Conservation (phyloP, 1,140 invertebrate species). For the Drosophila jambulina region DNA sequence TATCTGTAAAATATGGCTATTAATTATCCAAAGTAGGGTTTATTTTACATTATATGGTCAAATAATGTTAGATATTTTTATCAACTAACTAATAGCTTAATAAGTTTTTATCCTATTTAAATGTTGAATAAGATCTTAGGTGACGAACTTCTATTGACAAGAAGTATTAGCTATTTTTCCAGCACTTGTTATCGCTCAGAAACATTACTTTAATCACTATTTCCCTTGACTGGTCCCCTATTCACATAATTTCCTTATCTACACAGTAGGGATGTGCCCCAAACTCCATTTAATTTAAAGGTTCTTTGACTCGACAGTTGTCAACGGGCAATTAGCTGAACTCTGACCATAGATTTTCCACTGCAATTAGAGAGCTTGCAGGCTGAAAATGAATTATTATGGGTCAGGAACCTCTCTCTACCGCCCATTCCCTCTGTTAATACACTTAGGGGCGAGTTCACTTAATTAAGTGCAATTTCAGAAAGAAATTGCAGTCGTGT, state of each 20-base stretch:
- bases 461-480: slow-evolving; percentile 74
- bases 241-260: slow-evolving; percentile 40
- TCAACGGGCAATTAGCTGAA: slow-evolving; percentile 71
- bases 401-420: slow-evolving; percentile 11
- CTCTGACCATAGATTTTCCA: slow-evolving; percentile 54
- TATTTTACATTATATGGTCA: too few relatives aligned
- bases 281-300: slow-evolving; percentile 58
- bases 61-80: not conserved
- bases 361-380: slow-evolving; percentile 39
- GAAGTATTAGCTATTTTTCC: not conserved
- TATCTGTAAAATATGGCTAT: not conserved
- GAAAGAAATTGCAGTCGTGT: slow-evolving; percentile 23
- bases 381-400: slow-evolving; percentile 29
- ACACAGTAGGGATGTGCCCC: slow-evolving; percentile 14
- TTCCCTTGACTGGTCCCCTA: slow-evolving; percentile 9
- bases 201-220: not conserved
- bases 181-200: not conserved
- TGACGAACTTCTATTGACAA: too few relatives aligned
- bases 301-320: slow-evolving; percentile 68
- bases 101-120: too few relatives aligned
- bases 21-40: not conserved
- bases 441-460: slow-evolving; percentile 11
- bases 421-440: slow-evolving; percentile 14
- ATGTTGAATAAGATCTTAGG: too few relatives aligned
- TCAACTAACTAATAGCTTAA: not conserved